phyloP scores from a whole-genome alignment of 1,140 invertebrate genomes.

The Atta cephalotes region DNA sequence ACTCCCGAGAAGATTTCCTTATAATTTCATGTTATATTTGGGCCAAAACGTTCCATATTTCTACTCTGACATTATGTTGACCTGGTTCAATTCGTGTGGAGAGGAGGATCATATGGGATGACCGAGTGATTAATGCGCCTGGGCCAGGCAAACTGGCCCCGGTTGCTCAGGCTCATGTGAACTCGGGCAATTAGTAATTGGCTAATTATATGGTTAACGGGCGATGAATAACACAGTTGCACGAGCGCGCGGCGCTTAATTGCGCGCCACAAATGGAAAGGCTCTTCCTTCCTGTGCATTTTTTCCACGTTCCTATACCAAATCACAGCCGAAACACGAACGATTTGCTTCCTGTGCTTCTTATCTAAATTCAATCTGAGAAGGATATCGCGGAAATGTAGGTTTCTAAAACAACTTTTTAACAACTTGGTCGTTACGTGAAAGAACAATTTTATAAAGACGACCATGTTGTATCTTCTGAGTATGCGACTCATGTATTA shows the following conservation, averaged over 20 bases:
- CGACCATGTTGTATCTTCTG: neutral
- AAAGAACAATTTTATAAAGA: neutral
- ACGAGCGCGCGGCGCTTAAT: conserved; percentile 67
- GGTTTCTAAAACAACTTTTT: conserved; percentile 23
- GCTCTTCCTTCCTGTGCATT: conserved; percentile 62
- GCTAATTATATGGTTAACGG: conserved; percentile 76
- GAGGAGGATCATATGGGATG: neutral
- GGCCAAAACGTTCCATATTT: neutral
- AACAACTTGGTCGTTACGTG: neutral
- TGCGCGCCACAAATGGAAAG: conserved; percentile 66
- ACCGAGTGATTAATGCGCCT: conserved; percentile 61
- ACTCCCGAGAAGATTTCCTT: neutral
- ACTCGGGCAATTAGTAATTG: conserved; percentile 75
- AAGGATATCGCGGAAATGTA: neutral
- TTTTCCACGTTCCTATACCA: conserved; percentile 49
- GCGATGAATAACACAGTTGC: conserved; percentile 74
- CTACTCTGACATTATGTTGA: conserved; percentile 13
- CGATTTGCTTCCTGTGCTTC: conserved; percentile 48
- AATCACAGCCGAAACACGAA: conserved; percentile 1
- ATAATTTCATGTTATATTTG: neutral
- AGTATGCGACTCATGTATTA: neutral
- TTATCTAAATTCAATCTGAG: conserved; percentile 47
- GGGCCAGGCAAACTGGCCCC: conserved; percentile 46
- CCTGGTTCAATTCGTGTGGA: conserved; percentile 1
- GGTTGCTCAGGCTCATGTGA: conserved; percentile 63